Evolutionary conservation across 2,888 invertebrate genomes (phyloP).

Genomic region (Aphodius sticticus): DNA sequence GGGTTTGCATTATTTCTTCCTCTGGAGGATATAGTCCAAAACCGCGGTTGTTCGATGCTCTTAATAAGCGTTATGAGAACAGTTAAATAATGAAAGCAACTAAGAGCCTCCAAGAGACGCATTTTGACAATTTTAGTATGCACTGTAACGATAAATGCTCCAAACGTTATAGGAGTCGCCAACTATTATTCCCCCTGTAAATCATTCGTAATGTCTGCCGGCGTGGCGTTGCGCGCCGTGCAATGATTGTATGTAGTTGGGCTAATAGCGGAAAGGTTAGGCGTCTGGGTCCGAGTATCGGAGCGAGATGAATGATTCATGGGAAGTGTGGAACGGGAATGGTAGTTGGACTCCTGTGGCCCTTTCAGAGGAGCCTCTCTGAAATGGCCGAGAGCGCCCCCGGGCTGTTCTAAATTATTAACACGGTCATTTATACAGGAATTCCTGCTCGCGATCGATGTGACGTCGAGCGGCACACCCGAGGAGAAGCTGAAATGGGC

Average conservation of each 20-base stretch:
- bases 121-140: neutral
- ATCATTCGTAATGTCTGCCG: neutral
- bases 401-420: constrained; percentile 41
- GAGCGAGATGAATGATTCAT: neutral
- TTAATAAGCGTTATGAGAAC: neutral
- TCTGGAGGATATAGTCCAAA: no score
- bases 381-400: constrained; percentile 34
- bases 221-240: neutral
- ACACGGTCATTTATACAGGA: constrained; percentile 68
- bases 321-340: constrained; percentile 27
- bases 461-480: constrained; percentile 96
- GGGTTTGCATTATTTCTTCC: no score
- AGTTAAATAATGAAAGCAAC: neutral
- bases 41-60: no score
- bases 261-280: neutral
- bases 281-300: neutral
- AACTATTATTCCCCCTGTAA: neutral
- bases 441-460: constrained; percentile 97
- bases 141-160: neutral
- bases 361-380: constrained; percentile 36
- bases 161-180: neutral
- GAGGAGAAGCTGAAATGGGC: constrained; percentile 99
- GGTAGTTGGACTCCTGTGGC: constrained; percentile 30
- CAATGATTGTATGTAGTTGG: neutral
- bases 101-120: neutral